These are phyloP conservation scores for Prolemur simus DNA, from an alignment of 2,113 vertebrate species.

Conservation along the genomic window DNA sequence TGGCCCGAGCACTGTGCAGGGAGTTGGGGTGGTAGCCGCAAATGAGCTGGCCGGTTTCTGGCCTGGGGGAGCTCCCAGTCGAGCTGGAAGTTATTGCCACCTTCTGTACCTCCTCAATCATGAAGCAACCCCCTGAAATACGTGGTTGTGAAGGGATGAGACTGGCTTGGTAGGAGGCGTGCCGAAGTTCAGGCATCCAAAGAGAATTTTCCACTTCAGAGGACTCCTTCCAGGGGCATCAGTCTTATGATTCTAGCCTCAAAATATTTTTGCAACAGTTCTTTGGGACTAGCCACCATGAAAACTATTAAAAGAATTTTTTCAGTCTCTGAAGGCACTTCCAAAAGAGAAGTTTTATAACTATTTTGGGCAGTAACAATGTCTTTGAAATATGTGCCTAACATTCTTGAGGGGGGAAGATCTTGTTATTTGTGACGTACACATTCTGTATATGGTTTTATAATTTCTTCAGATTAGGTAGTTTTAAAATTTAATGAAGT, in stretches of 20 bases:
- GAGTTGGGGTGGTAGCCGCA: neutral
- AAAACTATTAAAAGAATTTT: neutral
- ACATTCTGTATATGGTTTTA: neutral
- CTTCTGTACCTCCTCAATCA: neutral
- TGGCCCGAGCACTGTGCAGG: neutral
- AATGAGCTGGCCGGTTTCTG: neutral
- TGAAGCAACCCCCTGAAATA: rapidly evolving
- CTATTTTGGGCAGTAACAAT: neutral
- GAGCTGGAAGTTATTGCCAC: neutral
- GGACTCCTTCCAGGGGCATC: neutral
- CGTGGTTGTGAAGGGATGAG: rapidly evolving
- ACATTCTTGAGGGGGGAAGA: neutral
- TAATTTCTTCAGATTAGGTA: neutral
- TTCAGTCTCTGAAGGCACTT: neutral
- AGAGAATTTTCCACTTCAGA: neutral
- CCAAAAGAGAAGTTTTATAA: neutral
- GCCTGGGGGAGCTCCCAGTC: neutral
- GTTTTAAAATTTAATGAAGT: neutral
- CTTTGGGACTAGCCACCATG: neutral
- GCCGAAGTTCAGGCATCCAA: neutral
- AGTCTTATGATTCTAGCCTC: neutral
- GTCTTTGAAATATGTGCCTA: neutral
- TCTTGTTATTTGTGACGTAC: neutral
- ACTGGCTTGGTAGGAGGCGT: neutral
- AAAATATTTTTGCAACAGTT: neutral